Evolutionary conservation across 1,140 invertebrate genomes (phyloP).

Genomic region (Apis cerana): DNA sequence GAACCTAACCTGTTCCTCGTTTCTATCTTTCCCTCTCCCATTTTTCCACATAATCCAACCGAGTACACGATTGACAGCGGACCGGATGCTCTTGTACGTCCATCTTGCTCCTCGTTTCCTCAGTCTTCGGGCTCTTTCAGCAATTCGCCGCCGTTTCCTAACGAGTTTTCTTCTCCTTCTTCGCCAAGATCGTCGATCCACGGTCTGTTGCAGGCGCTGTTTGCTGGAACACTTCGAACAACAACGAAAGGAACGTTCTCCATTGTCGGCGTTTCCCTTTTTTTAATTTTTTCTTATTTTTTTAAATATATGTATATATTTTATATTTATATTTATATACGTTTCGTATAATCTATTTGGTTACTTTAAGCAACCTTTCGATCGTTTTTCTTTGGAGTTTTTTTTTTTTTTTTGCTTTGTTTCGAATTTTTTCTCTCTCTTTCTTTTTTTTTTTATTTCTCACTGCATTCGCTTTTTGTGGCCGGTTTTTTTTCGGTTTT

Average conservation of each 20-base stretch:
- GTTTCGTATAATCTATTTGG: not conserved
- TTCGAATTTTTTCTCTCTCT: not conserved
- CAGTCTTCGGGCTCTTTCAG: not conserved
- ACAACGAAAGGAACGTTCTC: conserved; percentile 45
- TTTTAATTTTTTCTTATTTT: not conserved
- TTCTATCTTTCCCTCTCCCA: not conserved
- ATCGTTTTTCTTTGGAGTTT: not conserved
- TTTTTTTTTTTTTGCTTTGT: not conserved
- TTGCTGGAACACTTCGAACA: conserved; percentile 54
- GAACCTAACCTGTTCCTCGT: not conserved
- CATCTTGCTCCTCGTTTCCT: conserved; percentile 11
- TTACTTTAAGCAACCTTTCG: not conserved
- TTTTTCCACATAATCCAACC: not conserved
- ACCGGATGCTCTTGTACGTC: not conserved
- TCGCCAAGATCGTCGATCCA: conserved; percentile 7
- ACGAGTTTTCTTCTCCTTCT: conserved; percentile 8
- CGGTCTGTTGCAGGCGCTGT: not conserved
- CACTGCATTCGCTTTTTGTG: not conserved
- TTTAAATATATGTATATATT: not conserved
- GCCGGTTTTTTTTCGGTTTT: not conserved
- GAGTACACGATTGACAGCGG: not conserved
- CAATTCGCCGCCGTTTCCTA: conserved; percentile 6
- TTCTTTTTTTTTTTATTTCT: not conserved
- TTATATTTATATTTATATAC: too few relatives aligned
- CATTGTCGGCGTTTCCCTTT: not conserved